Percentiles rank a stretch among this genome's conserved stretches.
These are phyloP conservation scores for Heteromurus nitidus DNA, from an alignment of 2,888 invertebrate genomes.

Conservation along the genomic window DNA sequence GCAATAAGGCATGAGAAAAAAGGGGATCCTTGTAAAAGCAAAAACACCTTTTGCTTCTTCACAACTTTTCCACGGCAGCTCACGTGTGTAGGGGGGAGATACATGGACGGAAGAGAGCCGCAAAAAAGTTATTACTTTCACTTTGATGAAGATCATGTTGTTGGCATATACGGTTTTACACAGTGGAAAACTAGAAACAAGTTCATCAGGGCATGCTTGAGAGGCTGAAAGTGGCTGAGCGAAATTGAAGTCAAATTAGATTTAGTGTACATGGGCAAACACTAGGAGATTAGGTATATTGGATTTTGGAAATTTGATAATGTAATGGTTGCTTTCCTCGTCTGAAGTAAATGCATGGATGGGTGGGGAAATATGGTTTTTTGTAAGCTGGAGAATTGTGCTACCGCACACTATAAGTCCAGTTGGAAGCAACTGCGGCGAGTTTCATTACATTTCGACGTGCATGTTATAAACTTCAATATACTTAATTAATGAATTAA, in stretches of 20 bases:
- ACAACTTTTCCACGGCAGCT: not conserved
- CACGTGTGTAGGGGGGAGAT: not conserved
- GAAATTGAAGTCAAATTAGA: not conserved
- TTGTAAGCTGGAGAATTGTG: no score
- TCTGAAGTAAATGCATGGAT: no score
- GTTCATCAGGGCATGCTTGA: not conserved
- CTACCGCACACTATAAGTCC: no score
- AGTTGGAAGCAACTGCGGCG: no score
- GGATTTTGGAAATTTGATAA: not conserved
- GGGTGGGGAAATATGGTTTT: no score
- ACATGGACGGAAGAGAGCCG: not conserved
- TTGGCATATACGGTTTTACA: not conserved
- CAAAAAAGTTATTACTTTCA: conserved; percentile 26
- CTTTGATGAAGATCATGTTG: conserved; percentile 17
- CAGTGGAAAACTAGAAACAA: not conserved
- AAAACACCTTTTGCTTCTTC: not conserved
- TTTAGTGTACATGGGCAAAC: no score
- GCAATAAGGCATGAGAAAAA: conserved; percentile 2
- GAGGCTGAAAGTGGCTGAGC: not conserved
- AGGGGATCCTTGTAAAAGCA: conserved; percentile 7
- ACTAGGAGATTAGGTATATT: no score
- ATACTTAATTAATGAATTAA: no score
- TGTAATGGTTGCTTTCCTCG: not conserved
- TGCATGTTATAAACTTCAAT: no score
- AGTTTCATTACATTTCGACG: no score